phyloP scores from a whole-genome alignment of 2,797 vertebrate species.

The Schizopygopsis pylzovi region DNA sequence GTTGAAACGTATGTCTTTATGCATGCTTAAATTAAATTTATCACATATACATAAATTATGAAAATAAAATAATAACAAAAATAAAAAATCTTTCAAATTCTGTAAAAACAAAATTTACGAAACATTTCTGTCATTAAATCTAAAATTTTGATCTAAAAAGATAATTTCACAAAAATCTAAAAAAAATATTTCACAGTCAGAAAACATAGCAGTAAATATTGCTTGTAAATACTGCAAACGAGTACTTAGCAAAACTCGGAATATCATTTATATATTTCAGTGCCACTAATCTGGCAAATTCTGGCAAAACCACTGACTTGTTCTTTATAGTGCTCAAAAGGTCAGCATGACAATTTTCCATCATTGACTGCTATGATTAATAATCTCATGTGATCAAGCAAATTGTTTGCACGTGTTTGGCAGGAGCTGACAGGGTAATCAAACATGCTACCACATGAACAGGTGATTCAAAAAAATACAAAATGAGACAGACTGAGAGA shows the following conservation, averaged over 20 bases:
- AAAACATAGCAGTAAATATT: background rate
- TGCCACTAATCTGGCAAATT: background rate
- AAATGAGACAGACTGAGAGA: background rate
- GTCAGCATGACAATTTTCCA: background rate
- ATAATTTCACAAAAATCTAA: too few species aligned
- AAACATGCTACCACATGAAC: background rate
- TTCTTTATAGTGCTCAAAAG: background rate
- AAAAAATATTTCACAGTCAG: background rate
- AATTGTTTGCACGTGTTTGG: constrained; percentile 12
- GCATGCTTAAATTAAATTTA: background rate
- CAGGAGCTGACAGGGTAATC: background rate
- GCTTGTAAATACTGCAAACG: background rate
- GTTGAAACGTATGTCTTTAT: background rate
- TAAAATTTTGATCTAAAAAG: background rate
- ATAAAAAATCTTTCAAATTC: background rate
- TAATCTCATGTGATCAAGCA: constrained; percentile 1
- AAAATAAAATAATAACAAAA: background rate
- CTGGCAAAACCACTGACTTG: background rate
- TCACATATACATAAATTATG: background rate
- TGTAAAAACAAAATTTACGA: background rate
- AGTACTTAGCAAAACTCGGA: background rate
- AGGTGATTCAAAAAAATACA: background rate
- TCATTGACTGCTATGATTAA: background rate
- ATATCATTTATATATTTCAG: background rate
- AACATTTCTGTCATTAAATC: background rate